Evolutionary conservation across 2,888 invertebrate genomes (phyloP), one percentile per base, ranked within the genome.

Genomic region (Pollenia griseotomentosa): DNA sequence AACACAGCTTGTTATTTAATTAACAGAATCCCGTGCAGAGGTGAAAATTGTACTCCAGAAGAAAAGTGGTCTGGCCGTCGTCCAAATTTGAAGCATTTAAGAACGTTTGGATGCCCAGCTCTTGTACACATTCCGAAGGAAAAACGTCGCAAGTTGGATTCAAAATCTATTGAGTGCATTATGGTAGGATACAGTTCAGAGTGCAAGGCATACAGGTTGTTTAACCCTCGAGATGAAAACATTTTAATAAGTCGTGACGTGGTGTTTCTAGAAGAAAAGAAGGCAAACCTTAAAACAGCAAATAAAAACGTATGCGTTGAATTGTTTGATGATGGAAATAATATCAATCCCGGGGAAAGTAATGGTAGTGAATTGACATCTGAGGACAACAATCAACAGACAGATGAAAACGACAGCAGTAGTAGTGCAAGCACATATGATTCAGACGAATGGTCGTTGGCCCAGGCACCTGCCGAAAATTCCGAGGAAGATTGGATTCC

Each of bases 81-180:
- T 65, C 84, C 85, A 53, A 59, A 80, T 59, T 68, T 89, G 11
- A 78, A 57, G 59, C 46, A 53, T 12, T 59, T 88, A n/a, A 80
- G 83, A 55, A 71, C 88, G 7, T 88, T 87, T 75, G 86, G 88
- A 2, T 88, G 86, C 12, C 74, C 73, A 19, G 84, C 86, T 1
- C 79, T 88, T 61, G 84, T 70, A 53, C 87, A 88, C 40, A 44
- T 88, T 16, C 85, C 85, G 0, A 88, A 88, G 53, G 84, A 88
- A 74, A 88, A 75, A n/a, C 71, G 2, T n/a, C 33, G 42, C 9
- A 61, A 61, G n/a, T n/a, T 61, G n/a, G 61, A 61, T 23, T 23
- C n/a, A 14, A 86, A 87, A 73, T 83, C 85, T 12, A 19, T 40
- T 9, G 85, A 88, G 44, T 83, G 83, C n/a, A 79, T 88, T 2